Conservation (phyloP, 2,888 invertebrate species). For the Drosophila koepferae region DNA sequence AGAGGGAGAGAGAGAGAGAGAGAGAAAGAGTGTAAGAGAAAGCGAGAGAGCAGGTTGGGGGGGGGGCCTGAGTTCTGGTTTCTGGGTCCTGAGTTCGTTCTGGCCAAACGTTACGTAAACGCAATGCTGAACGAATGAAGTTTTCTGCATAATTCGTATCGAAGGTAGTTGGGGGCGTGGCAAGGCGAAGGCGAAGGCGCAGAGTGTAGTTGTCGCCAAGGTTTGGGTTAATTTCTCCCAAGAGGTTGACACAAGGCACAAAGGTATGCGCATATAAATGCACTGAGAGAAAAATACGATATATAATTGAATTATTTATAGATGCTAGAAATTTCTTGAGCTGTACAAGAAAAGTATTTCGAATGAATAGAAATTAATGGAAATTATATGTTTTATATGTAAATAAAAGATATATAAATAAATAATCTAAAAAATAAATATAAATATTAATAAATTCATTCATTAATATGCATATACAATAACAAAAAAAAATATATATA, state of each 20-base stretch:
- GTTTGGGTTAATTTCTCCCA: constrained; percentile 71
- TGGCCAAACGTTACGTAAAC: constrained; percentile 67
- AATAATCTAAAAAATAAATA: no score
- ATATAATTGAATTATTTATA: neutral
- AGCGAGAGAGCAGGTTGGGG: neutral
- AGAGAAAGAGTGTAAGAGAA: no score
- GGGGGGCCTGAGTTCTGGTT: neutral
- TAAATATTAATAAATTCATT: no score
- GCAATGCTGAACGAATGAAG: constrained; percentile 66
- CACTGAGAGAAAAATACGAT: neutral
- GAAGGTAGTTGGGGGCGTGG: constrained; percentile 8
- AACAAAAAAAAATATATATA: no score
- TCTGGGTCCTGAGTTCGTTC: constrained; percentile 16
- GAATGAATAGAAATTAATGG: neutral
- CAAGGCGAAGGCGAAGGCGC: constrained; percentile 3
- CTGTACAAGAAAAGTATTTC: neutral
- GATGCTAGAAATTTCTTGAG: neutral
- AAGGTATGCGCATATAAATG: constrained; percentile 17
- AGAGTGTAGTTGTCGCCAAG: constrained; percentile 9
- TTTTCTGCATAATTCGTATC: constrained; percentile 74
- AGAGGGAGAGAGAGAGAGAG: neutral
- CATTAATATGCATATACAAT: no score
- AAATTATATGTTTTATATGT: neutral
- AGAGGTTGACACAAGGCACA: constrained; percentile 44
- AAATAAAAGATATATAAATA: neutral